These are phyloP conservation scores for Mobula hypostoma DNA, from an alignment of 2,113 vertebrate genomes.

Conservation along the genomic window DNA sequence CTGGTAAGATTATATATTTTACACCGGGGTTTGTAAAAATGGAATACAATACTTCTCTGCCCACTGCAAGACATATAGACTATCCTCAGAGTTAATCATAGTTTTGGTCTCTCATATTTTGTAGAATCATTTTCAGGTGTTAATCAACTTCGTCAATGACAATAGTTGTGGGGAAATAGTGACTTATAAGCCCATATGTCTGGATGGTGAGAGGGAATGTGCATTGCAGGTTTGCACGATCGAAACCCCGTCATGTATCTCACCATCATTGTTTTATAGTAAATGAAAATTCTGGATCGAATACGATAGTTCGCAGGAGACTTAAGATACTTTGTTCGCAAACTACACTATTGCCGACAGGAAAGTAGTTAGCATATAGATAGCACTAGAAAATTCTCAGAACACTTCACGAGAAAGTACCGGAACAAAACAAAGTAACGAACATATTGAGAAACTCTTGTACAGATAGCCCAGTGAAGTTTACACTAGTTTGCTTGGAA, in stretches of 20 bases:
- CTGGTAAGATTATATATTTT: neutral
- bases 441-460: neutral
- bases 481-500: slow-evolving; percentile 6
- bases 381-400: neutral
- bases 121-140: neutral
- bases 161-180: neutral
- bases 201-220: neutral
- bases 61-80: neutral
- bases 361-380: neutral
- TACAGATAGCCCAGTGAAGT: neutral
- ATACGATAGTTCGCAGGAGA: no score
- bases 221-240: neutral
- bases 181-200: neutral
- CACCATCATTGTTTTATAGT: neutral
- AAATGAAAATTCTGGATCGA: neutral
- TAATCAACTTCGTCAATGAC: neutral
- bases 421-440: neutral
- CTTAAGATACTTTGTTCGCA: no score
- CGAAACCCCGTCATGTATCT: neutral
- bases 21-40: neutral
- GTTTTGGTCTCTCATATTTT: neutral
- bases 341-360: neutral
- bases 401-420: neutral
- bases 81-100: neutral
- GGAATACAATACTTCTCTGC: neutral